These are phyloP conservation scores for Coreoperca whiteheadi DNA, from an alignment of 2,113 vertebrate genomes.

Conservation along the genomic window DNA sequence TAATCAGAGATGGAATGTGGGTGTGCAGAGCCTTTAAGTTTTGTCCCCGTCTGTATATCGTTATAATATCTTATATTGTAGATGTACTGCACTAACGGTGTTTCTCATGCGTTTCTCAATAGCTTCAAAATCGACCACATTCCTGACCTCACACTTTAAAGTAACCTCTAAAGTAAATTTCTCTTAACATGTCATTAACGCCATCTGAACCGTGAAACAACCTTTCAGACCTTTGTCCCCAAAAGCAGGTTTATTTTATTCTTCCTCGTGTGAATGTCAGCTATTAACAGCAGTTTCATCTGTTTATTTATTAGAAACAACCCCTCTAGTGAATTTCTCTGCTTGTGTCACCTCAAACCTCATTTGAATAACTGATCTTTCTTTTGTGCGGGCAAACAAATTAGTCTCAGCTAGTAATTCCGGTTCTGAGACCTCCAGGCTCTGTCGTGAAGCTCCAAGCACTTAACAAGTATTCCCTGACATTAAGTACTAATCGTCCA, in stretches of 20 bases:
- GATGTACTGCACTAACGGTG: too few species aligned
- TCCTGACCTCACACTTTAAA: neutral
- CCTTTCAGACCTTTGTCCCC: neutral
- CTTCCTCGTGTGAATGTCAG: neutral
- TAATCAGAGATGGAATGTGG: too few species aligned
- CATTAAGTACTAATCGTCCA: neutral
- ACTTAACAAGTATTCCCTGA: neutral
- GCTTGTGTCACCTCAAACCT: neutral
- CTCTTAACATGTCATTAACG: too few species aligned
- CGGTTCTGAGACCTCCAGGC: slow-evolving; percentile 32
- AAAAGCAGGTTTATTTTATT: neutral
- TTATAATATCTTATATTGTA: too few species aligned
- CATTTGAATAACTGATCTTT: slow-evolving; percentile 42
- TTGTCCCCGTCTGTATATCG: too few species aligned
- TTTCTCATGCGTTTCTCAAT: too few species aligned
- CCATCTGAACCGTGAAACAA: too few species aligned
- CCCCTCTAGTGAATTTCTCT: neutral
- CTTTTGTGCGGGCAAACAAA: slow-evolving; percentile 6
- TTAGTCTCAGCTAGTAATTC: slow-evolving; percentile 21
- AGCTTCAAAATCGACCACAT: neutral
- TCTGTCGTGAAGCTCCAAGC: neutral
- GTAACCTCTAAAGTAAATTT: neutral
- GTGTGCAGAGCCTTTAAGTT: too few species aligned
- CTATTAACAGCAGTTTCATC: neutral
- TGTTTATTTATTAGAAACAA: neutral